Conservation (phyloP, 2,888 invertebrate genomes). For the Athripsodes cinereus region DNA sequence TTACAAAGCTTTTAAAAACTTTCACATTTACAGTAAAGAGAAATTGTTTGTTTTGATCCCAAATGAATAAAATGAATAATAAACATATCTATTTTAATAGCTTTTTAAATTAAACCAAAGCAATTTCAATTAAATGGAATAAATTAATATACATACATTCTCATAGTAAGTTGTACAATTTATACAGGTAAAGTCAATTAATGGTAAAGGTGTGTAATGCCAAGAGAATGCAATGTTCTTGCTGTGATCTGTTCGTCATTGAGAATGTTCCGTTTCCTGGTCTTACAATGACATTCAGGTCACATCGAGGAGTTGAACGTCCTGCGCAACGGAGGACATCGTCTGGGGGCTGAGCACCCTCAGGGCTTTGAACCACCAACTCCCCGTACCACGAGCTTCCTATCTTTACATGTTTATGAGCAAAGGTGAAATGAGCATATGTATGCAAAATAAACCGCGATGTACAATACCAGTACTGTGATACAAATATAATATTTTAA, state of each 20-base stretch:
- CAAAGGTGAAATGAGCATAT: conserved; percentile 3
- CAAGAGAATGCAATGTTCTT: not conserved
- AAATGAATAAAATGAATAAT: too few relatives aligned
- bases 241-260: not conserved
- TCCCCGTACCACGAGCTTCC: not conserved
- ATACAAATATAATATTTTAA: too few relatives aligned
- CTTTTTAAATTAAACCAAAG: too few relatives aligned
- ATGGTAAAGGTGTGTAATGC: not conserved
- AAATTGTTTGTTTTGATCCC: too few relatives aligned
- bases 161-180: too few relatives aligned
- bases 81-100: too few relatives aligned
- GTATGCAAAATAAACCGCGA: not conserved
- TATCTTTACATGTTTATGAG: conserved; percentile 3
- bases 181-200: too few relatives aligned
- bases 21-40: too few relatives aligned
- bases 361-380: not conserved
- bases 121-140: too few relatives aligned
- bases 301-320: not conserved
- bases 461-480: too few relatives aligned
- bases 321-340: not conserved
- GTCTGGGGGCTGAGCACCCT: not conserved
- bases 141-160: too few relatives aligned
- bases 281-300: not conserved
- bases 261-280: not conserved
- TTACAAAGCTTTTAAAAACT: too few relatives aligned